phyloP scores from a whole-genome alignment of 2,113 vertebrate genomes.

The Phaetusa simplex region DNA sequence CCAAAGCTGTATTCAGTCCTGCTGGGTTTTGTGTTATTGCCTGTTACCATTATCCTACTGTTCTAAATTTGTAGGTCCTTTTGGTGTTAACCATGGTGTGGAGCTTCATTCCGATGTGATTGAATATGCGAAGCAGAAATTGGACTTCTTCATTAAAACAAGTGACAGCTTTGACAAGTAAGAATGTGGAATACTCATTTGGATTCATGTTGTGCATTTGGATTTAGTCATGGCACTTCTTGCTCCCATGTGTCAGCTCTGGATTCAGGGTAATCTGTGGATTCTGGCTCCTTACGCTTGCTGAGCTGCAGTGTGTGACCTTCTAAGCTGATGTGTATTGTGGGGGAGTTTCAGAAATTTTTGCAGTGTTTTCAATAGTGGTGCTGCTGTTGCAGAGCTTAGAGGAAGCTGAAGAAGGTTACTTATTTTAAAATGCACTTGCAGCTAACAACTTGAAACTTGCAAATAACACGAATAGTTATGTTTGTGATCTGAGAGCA shows the following conservation, averaged over 20 bases:
- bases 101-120: slow-evolving; percentile 93
- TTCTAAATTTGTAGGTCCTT: slow-evolving; percentile 81
- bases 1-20: neutral
- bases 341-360: neutral
- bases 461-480: neutral
- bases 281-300: slow-evolving; percentile 32
- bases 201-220: neutral
- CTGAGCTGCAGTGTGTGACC: slow-evolving; percentile 47
- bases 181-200: neutral
- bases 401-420: neutral
- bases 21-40: neutral
- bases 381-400: neutral
- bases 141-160: slow-evolving; percentile 94
- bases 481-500: neutral
- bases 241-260: neutral
- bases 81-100: slow-evolving; percentile 94
- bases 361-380: neutral
- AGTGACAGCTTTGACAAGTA: slow-evolving; percentile 97
- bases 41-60: neutral
- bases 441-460: neutral
- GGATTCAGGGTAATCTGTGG: slow-evolving; percentile 42
- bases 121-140: slow-evolving; percentile 92
- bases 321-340: neutral
- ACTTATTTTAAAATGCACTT: neutral
- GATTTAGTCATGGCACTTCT: neutral